Evolutionary conservation across 2,888 invertebrate genomes (phyloP).

Genomic region (Leucophenga maculata): DNA sequence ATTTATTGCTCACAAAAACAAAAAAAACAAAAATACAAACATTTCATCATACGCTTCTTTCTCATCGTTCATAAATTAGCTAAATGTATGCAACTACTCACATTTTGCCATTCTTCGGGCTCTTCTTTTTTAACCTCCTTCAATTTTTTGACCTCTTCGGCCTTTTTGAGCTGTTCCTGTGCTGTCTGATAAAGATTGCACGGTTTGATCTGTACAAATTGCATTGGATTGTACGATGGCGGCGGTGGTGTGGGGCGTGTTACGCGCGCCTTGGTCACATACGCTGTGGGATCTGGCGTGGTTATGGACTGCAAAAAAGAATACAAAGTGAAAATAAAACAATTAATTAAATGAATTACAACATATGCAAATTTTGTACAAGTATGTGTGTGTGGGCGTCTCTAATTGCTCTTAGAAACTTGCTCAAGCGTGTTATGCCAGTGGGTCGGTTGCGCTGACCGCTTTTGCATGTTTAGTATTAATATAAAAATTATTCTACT

Average conservation of each 20-base stretch:
- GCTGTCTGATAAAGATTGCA: slow-evolving; percentile 88
- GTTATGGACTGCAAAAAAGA: slow-evolving; percentile 66
- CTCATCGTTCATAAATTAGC: too few relatives aligned
- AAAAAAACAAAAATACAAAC: neutral
- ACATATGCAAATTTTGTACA: slow-evolving; percentile 14
- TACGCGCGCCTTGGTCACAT: slow-evolving; percentile 74
- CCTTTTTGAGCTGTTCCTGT: slow-evolving; percentile 87
- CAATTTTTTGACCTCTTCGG: slow-evolving; percentile 87
- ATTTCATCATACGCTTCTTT: neutral
- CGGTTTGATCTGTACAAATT: slow-evolving; percentile 92
- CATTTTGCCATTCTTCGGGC: slow-evolving; percentile 93
- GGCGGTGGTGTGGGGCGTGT: slow-evolving; percentile 84
- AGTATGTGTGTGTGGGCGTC: neutral
- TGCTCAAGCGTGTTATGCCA: too few relatives aligned
- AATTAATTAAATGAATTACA: slow-evolving; percentile 18
- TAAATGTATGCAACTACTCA: slow-evolving; percentile 74
- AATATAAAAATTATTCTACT: too few relatives aligned
- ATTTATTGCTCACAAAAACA: neutral
- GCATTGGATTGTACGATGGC: slow-evolving; percentile 89
- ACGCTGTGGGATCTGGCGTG: slow-evolving; percentile 71
- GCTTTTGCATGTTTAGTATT: too few relatives aligned
- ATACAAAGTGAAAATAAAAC: neutral
- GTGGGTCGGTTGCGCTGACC: too few relatives aligned
- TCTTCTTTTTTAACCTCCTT: slow-evolving; percentile 86
- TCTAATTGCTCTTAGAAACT: neutral